Evolutionary conservation across 2,888 invertebrate species (phyloP).

Genomic region (Hypolimnas misippus): DNA sequence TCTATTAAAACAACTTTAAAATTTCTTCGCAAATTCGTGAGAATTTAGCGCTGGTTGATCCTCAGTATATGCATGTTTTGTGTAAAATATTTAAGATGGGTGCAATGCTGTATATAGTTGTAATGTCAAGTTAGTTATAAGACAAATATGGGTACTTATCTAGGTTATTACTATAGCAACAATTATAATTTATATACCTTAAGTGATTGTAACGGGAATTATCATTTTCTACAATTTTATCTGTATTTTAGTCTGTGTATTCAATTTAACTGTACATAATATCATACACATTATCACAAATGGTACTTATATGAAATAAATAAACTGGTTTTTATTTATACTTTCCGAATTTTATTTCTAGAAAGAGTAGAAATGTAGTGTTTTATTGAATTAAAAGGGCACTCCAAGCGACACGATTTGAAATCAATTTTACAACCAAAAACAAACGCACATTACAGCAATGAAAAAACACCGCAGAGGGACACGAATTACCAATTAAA

Average conservation of each 20-base stretch:
- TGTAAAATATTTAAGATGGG: constrained; percentile 35
- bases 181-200: constrained; percentile 5
- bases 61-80: constrained; percentile 6
- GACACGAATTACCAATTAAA: constrained; percentile 78
- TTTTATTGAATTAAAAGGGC: constrained; percentile 47
- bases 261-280: constrained; percentile 4
- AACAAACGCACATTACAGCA: constrained; percentile 50
- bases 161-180: constrained; percentile 20
- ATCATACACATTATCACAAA: constrained; percentile 8
- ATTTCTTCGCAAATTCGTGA: neutral
- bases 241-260: constrained; percentile 11
- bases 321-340: constrained; percentile 37
- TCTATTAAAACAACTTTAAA: neutral
- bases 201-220: neutral
- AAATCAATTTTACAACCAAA: constrained; percentile 52
- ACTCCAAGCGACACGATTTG: constrained; percentile 33
- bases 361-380: constrained; percentile 4
- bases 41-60: neutral
- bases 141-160: constrained; percentile 49
- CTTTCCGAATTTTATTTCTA: constrained; percentile 20
- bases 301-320: constrained; percentile 31
- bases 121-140: constrained; percentile 33
- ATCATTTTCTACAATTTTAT: neutral
- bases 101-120: constrained; percentile 48
- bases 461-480: constrained; percentile 46